A percentile compares a stretch with the other conserved stretches of the same genome.
Conservation (phyloP, 2,113 vertebrate species). For the Monopterus albus region DNA sequence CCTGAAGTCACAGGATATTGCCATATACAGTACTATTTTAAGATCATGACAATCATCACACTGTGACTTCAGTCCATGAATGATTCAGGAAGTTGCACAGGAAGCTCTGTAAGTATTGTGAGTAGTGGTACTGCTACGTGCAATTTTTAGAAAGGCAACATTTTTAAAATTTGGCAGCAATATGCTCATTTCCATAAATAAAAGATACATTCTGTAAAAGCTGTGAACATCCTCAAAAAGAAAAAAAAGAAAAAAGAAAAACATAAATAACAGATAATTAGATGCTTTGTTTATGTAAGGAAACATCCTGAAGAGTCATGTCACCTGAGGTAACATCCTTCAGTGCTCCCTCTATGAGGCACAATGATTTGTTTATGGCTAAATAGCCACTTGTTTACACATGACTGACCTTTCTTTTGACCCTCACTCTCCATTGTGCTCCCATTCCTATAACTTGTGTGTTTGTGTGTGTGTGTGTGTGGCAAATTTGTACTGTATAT, state of each 20-base stretch:
- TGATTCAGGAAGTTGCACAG: conserved; percentile 10
- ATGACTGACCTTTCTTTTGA: conserved; percentile 62
- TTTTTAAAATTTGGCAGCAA: too few species aligned
- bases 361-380: conserved; percentile 66
- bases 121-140: too few species aligned
- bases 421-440: conserved; percentile 37
- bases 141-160: background rate
- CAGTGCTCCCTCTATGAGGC: conserved; percentile 15
- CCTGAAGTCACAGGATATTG: conserved; percentile 20
- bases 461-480: conserved; percentile 4
- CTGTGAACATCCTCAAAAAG: too few species aligned
- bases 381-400: conserved; percentile 68
- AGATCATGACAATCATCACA: conserved; percentile 15
- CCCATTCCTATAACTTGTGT: background rate
- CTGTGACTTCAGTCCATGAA: conserved; percentile 22
- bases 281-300: conserved; percentile 27
- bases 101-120: too few species aligned
- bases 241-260: background rate
- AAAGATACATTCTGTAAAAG: too few species aligned
- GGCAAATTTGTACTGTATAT: background rate
- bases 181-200: too few species aligned
- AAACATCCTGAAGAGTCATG: conserved; percentile 17
- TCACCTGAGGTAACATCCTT: conserved; percentile 61
- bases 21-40: conserved; percentile 41
- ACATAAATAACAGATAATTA: conserved; percentile 5